Evolutionary conservation across 2,113 vertebrate species (phyloP).

Genomic region (Brachyistius frenatus): DNA sequence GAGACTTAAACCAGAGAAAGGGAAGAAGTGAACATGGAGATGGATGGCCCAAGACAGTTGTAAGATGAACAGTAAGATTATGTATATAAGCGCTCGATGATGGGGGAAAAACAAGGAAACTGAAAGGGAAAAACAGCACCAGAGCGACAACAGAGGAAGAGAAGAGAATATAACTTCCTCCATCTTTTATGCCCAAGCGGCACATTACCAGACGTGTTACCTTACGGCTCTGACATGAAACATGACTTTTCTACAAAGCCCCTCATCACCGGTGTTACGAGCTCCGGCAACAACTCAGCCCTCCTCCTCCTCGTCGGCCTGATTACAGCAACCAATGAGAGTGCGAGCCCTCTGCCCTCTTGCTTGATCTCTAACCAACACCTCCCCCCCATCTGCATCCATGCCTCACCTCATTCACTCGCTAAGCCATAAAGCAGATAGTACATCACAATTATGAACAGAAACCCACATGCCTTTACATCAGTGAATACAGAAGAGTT

Average conservation of each 20-base stretch:
- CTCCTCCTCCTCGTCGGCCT: conserved; percentile 5
- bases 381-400: conserved; percentile 13
- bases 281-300: conserved; percentile 24
- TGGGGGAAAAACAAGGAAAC: conserved; percentile 24
- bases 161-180: conserved; percentile 47
- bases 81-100: conserved; percentile 47
- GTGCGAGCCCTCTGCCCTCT: conserved; percentile 47
- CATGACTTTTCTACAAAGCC: conserved; percentile 70
- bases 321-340: conserved; percentile 67
- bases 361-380: conserved; percentile 43
- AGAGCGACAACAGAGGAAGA: conserved; percentile 4
- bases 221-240: conserved; percentile 74
- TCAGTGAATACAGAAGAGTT: background rate
- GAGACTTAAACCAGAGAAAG: conserved; percentile 8
- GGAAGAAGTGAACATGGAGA: conserved; percentile 30
- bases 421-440: conserved; percentile 25
- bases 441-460: conserved; percentile 30
- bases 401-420: conserved; percentile 4
- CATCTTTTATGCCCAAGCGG: conserved; percentile 75
- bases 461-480: conserved; percentile 9
- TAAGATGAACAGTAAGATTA: conserved; percentile 47
- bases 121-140: conserved; percentile 14
- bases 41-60: conserved; percentile 11
- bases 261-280: conserved; percentile 35
- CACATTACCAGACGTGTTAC: conserved; percentile 81